A percentile compares a stretch with the other conserved stretches of the same genome.
Evolutionary conservation across 2,888 invertebrate species (phyloP).

Genomic region (Zygogramma bicolorata): DNA sequence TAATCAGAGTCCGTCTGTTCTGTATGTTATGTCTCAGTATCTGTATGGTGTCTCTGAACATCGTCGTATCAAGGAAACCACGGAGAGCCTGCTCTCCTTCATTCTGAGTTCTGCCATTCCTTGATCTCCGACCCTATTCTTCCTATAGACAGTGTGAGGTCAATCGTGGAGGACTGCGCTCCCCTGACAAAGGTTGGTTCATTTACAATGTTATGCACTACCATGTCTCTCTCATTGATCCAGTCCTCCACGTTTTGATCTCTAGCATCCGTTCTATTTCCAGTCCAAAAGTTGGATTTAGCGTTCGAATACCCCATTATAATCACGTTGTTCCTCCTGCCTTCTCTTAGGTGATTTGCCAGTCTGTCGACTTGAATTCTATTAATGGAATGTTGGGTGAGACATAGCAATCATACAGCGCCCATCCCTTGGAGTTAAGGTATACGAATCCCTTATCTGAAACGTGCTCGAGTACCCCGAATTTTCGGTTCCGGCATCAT

Average conservation of each 20-base stretch:
- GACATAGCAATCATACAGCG: background rate
- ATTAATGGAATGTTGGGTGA: background rate
- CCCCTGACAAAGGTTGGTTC: constrained; percentile 12
- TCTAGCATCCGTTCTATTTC: background rate
- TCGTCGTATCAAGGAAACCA: background rate
- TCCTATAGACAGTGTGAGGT: background rate
- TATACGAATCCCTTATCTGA: background rate
- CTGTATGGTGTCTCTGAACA: background rate
- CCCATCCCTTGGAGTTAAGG: background rate
- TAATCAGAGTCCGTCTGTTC: background rate
- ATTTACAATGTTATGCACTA: background rate
- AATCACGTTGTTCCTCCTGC: background rate
- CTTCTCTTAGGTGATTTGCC: background rate
- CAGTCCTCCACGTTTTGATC: constrained; percentile 7
- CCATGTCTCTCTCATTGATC: background rate
- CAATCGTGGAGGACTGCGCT: background rate
- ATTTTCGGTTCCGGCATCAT: background rate
- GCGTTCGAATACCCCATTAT: constrained; percentile 16
- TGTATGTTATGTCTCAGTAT: background rate
- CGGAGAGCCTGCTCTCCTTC: background rate
- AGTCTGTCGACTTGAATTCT: too few relatives aligned
- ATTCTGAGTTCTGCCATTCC: constrained; percentile 1
- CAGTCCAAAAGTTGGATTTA: constrained; percentile 1
- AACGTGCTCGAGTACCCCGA: background rate
- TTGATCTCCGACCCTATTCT: background rate